Evolutionary conservation across 2,888 invertebrate species (phyloP).

Genomic region (Oscheius sp.): DNA sequence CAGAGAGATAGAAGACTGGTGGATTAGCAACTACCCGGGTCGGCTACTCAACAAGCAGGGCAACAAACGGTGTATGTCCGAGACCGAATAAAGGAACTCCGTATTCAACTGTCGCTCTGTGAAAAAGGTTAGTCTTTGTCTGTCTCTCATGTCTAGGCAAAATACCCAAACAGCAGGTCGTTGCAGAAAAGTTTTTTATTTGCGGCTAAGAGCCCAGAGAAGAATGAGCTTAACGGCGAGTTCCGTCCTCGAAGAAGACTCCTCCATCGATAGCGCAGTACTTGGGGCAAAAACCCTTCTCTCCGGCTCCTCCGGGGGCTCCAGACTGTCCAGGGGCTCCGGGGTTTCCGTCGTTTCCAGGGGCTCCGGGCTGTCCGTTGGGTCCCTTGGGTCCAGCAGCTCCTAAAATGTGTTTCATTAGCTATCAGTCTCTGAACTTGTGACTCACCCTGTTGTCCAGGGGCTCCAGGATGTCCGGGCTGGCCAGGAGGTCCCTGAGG

Average conservation of each 20-base stretch:
- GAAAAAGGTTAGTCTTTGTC: too few species aligned
- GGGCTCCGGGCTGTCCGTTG: slow-evolving; percentile 64
- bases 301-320: slow-evolving; percentile 39
- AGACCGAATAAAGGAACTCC: too few species aligned
- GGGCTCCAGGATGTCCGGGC: slow-evolving; percentile 58
- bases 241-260: slow-evolving; percentile 73
- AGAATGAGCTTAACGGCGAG: slow-evolving; percentile 57
- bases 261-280: slow-evolving; percentile 57
- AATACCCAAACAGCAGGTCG: too few species aligned
- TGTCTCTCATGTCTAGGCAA: too few species aligned
- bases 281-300: slow-evolving; percentile 43
- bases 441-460: slow-evolving; percentile 54
- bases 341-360: slow-evolving; percentile 54
- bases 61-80: too few species aligned
- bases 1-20: too few species aligned
- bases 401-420: slow-evolving; percentile 38
- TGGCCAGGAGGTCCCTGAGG: slow-evolving; percentile 63
- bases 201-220: neutral
- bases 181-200: slow-evolving; percentile 4
- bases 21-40: too few species aligned
- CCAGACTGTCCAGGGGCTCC: slow-evolving; percentile 38
- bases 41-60: too few species aligned
- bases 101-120: too few species aligned
- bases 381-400: slow-evolving; percentile 66
- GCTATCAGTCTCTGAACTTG: slow-evolving; percentile 54